A percentile compares a stretch with the other conserved stretches of the same genome.
Evolutionary conservation across 2,113 vertebrate species (phyloP).

Genomic region (Lophius piscatorius): DNA sequence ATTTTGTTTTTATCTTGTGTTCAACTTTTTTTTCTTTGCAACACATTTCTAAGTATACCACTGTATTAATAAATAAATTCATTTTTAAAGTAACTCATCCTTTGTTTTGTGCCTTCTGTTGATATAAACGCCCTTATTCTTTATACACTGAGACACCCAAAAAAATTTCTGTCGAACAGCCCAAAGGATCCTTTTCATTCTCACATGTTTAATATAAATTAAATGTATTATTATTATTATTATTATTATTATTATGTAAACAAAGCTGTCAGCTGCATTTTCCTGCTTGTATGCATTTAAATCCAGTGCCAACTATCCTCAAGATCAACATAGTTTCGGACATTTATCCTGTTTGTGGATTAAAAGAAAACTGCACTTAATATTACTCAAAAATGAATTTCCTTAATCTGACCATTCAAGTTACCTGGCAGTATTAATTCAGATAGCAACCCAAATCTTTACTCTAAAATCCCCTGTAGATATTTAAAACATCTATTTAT

Average conservation of each 20-base stretch:
- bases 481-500: too few species aligned
- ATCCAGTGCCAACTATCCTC: too few species aligned
- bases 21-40: conserved; percentile 65
- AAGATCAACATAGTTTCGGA: too few species aligned
- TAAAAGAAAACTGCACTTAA: too few species aligned
- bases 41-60: conserved; percentile 97
- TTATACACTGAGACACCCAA: conserved; percentile 11
- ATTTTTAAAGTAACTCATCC: conserved; percentile 91
- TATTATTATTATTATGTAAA: not conserved
- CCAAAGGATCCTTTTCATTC: not conserved
- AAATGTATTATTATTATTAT: too few species aligned
- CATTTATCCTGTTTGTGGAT: too few species aligned
- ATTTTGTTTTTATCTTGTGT: conserved; percentile 72
- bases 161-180: conserved; percentile 1
- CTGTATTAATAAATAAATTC: conserved; percentile 95
- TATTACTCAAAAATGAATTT: too few species aligned
- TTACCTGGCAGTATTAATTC: too few species aligned
- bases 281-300: not conserved
- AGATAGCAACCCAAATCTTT: too few species aligned
- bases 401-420: too few species aligned
- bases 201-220: too few species aligned
- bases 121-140: conserved; percentile 30
- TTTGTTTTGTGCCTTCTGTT: conserved; percentile 17
- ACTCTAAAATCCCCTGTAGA: too few species aligned
- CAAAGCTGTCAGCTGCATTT: not conserved